Percentiles rank a stretch among this genome's conserved stretches.
Conservation (phyloP, 2,113 vertebrate species). For the zebrafish (Danio rerio) region DNA sequence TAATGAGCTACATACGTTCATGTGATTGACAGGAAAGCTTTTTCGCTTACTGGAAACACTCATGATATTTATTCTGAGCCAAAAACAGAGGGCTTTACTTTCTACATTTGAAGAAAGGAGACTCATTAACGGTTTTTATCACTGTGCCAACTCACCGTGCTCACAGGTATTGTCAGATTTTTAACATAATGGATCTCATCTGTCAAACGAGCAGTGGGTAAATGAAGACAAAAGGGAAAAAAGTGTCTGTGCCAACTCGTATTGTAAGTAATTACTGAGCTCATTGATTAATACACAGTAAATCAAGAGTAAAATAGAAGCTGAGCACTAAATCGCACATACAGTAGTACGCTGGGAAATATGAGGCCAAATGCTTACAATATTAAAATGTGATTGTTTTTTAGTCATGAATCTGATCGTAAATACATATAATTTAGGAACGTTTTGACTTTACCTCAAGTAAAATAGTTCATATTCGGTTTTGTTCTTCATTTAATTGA, state of each 20-base stretch:
- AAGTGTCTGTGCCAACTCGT: neutral
- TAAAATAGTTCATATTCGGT: neutral
- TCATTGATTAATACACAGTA: neutral
- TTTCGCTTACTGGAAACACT: constrained; percentile 18
- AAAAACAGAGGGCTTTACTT: constrained; percentile 17
- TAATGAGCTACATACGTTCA: constrained; percentile 4
- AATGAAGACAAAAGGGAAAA: constrained; percentile 6
- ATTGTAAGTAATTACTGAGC: neutral
- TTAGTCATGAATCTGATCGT: neutral
- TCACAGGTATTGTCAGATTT: neutral
- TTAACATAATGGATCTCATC: constrained; percentile 12
- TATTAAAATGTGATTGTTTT: neutral
- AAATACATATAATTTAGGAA: neutral
- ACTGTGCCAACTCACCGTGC: neutral
- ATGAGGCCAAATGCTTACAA: neutral
- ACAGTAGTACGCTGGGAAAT: neutral
- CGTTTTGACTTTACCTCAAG: neutral
- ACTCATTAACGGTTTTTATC: constrained; percentile 29
- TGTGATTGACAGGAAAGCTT: constrained; percentile 4
- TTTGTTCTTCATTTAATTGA: neutral
- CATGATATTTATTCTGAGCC: constrained; percentile 25
- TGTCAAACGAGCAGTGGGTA: constrained; percentile 10
- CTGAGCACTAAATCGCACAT: neutral
- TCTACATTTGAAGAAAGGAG: neutral
- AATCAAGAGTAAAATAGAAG: neutral